Evolutionary conservation across 2,797 vertebrate genomes (phyloP), one percentile per base, ranked within the genome.

Genomic region (Tragelaphus eurycerus): DNA sequence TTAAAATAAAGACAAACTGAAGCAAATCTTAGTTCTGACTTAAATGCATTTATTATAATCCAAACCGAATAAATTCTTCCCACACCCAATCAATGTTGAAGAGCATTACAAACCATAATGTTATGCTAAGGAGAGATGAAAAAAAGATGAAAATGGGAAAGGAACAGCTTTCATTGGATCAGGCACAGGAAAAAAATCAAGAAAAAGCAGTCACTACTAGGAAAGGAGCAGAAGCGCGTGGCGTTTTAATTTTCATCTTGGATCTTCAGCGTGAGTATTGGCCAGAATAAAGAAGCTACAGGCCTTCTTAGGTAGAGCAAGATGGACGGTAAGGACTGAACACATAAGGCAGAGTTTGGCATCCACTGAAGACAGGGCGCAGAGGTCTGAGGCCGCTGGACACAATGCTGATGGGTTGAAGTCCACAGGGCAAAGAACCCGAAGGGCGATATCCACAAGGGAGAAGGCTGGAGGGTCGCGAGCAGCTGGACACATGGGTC

Each of bases 301-400:
- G 57, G 54, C 87, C 6, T 48, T 93, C 92, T 5, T 52, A 62
- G 0, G n/a, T n/a, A 46, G 89, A 90, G 48, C 93, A 97, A 34
- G 93, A 88, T 27, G 96, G 87, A 38, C 15, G 90, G 7, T 95
- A 97, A 1, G 84, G 23, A 64, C 25, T 59, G 7, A 76, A 76
- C 59, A 84, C n/a, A 0, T 34, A 52, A 8, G n/a, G 93, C 55
- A 85, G 43, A 17, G 96, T 92, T 3, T 85, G 97, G 16, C 95
- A 95, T 27, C 89, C 50, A 2, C 46, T 1, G 8, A 55, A 95
- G 50, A 79, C 11, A 64, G 92, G 93, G 29, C 16, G 52, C 76
- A 96, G 59, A 59, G 93, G 96, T 86, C 93, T 82, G 46, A 88
- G 31, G 85, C 93, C 52, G 4, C 88, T 79, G 4, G 96, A 25